Evolutionary conservation across 2,888 invertebrate species (phyloP).

Genomic region (Trisateles emortualis): DNA sequence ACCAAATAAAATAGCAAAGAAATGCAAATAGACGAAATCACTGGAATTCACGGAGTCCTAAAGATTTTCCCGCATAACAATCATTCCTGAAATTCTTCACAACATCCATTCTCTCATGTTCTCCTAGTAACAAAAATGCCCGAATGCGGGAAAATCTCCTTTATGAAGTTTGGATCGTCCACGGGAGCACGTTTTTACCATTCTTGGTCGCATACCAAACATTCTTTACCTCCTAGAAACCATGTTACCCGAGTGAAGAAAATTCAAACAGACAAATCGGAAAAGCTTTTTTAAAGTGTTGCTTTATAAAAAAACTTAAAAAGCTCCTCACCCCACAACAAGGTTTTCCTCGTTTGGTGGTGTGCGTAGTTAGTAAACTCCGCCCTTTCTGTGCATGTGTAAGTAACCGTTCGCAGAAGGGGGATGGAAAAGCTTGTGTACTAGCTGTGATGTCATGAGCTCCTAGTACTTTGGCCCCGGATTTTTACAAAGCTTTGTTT

Average conservation of each 20-base stretch:
- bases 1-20: not conserved
- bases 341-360: constrained; percentile 19
- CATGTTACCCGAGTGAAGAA: constrained; percentile 74
- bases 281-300: constrained; percentile 80
- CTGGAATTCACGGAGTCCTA: constrained; percentile 5
- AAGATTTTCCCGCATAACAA: constrained; percentile 41
- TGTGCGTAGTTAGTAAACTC: constrained; percentile 48
- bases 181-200: constrained; percentile 42
- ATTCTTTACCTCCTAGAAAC: constrained; percentile 63
- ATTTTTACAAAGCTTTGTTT: constrained; percentile 65
- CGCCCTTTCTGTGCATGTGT: constrained; percentile 43
- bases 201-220: constrained; percentile 60
- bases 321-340: constrained; percentile 53
- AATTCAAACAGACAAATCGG: constrained; percentile 83
- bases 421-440: constrained; percentile 25
- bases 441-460: constrained; percentile 42
- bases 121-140: constrained; percentile 81
- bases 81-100: constrained; percentile 58
- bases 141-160: constrained; percentile 85
- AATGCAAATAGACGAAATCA: constrained; percentile 1
- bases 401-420: constrained; percentile 36
- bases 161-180: constrained; percentile 62
- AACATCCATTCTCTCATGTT: constrained; percentile 55
- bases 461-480: constrained; percentile 65
- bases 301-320: constrained; percentile 65